These are phyloP conservation scores for Odocoileus virginianus DNA, from an alignment of 2,113 vertebrate species.

Conservation along the genomic window DNA sequence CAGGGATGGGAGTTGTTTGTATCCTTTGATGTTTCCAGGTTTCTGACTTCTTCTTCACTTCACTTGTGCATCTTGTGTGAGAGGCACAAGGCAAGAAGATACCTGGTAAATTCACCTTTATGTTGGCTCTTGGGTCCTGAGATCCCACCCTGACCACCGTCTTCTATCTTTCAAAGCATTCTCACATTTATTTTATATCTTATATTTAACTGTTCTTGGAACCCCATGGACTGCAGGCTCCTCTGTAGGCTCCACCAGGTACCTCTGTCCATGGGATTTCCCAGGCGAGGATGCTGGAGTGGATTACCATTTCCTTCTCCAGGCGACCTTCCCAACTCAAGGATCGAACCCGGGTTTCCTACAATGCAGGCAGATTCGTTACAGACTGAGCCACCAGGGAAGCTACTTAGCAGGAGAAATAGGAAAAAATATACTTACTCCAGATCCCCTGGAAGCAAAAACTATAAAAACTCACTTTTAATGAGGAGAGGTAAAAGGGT, in stretches of 20 bases:
- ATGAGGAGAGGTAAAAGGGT: neutral
- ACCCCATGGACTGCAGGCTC: neutral
- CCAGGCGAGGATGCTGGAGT: neutral
- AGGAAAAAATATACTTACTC: neutral
- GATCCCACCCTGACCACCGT: neutral
- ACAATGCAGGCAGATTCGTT: neutral
- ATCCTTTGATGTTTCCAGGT: neutral
- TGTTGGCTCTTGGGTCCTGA: neutral
- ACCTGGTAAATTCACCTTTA: neutral
- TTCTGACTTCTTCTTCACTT: neutral
- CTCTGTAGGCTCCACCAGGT: neutral
- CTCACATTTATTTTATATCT: neutral
- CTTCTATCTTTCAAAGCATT: neutral
- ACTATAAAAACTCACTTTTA: constrained; percentile 14
- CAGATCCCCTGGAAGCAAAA: neutral
- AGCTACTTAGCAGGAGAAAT: neutral
- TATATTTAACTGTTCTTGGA: neutral
- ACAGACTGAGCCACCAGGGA: neutral
- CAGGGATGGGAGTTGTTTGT: neutral
- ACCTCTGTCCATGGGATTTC: neutral
- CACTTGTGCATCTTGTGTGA: neutral
- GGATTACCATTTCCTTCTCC: neutral
- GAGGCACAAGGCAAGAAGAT: neutral
- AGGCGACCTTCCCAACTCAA: neutral
- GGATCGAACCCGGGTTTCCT: neutral